Conservation (phyloP, 2,113 vertebrate genomes). For the Clarias magur region DNA sequence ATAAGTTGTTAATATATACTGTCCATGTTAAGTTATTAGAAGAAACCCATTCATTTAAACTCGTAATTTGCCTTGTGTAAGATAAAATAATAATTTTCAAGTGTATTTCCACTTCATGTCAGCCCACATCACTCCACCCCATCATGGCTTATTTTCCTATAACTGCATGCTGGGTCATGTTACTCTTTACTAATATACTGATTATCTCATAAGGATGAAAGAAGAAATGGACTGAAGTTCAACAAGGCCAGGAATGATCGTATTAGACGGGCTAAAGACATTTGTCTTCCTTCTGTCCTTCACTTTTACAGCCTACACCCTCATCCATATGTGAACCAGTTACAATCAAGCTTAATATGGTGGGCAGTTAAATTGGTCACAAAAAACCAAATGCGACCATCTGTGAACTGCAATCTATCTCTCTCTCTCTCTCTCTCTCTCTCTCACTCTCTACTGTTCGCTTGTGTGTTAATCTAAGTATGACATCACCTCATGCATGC, state of each 20-base stretch:
- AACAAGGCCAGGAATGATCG: constrained; percentile 20
- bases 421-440: neutral
- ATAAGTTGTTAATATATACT: neutral
- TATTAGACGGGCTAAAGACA: constrained; percentile 6
- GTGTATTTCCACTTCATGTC: neutral
- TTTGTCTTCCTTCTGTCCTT: constrained; percentile 26
- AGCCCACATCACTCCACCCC: neutral
- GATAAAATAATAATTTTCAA: neutral
- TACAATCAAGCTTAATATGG: constrained; percentile 38
- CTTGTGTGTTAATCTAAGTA: constrained; percentile 19
- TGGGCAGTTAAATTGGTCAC: constrained; percentile 35
- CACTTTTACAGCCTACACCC: neutral
- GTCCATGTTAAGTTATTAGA: neutral
- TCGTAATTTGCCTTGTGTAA: neutral
- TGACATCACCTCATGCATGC: constrained; percentile 35
- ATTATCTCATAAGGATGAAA: constrained; percentile 13
- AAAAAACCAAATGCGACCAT: constrained; percentile 34
- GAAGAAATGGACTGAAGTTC: constrained; percentile 18
- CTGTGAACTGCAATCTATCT: constrained; percentile 32
- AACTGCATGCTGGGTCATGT: neutral
- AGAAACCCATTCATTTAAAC: neutral
- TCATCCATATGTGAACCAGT: constrained; percentile 34
- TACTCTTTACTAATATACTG: constrained; percentile 19
- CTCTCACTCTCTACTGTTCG: neutral
- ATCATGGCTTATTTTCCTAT: neutral